Evolutionary conservation across 2,113 vertebrate genomes (phyloP).

Genomic region (Columba janthina): DNA sequence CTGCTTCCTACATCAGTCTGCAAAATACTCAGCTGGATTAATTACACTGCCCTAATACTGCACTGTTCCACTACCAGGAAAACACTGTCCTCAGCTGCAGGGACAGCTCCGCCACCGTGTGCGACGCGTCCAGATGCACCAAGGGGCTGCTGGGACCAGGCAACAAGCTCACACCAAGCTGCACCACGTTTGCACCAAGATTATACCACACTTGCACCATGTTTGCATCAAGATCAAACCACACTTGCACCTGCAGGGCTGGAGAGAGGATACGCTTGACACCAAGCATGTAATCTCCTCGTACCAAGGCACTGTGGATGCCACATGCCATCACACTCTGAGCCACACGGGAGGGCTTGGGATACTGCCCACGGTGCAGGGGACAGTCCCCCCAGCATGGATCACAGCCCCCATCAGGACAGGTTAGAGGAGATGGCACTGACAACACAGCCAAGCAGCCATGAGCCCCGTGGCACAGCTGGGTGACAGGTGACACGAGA

Average conservation of each 20-base stretch:
- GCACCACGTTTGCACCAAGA: rapidly evolving
- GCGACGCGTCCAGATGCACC: neutral
- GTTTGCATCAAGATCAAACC: neutral
- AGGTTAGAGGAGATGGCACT: no score
- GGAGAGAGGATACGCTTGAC: no score
- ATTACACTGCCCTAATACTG: neutral
- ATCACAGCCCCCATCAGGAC: no score
- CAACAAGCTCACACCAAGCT: neutral
- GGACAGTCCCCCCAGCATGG: neutral
- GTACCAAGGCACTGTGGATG: no score
- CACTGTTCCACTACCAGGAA: neutral
- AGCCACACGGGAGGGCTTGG: neutral
- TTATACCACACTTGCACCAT: no score
- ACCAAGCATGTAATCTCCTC: neutral
- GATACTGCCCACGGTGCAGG: neutral
- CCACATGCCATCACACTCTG: neutral
- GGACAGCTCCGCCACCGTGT: rapidly evolving
- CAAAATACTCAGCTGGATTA: neutral
- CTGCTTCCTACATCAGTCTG: neutral
- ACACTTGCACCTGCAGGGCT: neutral
- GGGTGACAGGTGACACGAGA: no score
- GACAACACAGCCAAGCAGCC: no score
- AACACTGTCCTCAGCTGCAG: rapidly evolving
- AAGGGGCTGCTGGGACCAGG: neutral
- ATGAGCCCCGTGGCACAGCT: no score